These are phyloP conservation scores for Agelas oroides DNA, from an alignment of 37 sponge, comb jelly and placozoan genomes.

Conservation along the genomic window DNA sequence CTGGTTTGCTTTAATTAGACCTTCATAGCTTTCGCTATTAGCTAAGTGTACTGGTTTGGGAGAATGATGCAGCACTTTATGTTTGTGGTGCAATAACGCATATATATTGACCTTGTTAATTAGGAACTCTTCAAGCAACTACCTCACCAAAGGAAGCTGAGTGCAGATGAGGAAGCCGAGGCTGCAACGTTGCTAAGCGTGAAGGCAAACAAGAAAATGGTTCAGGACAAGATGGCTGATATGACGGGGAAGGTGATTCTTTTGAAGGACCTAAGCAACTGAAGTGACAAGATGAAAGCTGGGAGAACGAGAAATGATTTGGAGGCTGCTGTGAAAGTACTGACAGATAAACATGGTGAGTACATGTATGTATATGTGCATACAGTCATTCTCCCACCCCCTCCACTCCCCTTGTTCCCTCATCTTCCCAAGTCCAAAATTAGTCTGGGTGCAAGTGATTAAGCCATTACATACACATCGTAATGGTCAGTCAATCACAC, in stretches of 20 bases:
- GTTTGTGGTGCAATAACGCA: too few species aligned
- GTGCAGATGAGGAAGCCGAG: slow-evolving; percentile 8
- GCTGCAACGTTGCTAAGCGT: slow-evolving; percentile 12
- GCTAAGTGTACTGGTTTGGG: too few species aligned
- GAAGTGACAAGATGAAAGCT: not conserved
- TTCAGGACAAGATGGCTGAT: not conserved
- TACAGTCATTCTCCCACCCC: too few species aligned
- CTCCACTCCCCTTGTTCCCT: too few species aligned
- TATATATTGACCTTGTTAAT: too few species aligned
- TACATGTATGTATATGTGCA: slow-evolving; percentile 4
- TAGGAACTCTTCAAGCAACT: slow-evolving; percentile 33
- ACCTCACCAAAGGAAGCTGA: slow-evolving; percentile 40
- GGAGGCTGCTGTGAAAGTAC: not conserved
- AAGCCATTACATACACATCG: too few species aligned
- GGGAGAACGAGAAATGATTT: slow-evolving; percentile 29
- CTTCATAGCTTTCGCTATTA: too few species aligned
- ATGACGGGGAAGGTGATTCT: slow-evolving; percentile 33
- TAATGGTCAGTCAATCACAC: too few species aligned
- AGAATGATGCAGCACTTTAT: too few species aligned
- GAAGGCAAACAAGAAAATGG: slow-evolving; percentile 36
- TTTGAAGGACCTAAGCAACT: slow-evolving; percentile 31
- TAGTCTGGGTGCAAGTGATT: too few species aligned
- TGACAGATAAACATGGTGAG: slow-evolving; percentile 35
- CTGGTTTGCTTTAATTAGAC: too few species aligned
- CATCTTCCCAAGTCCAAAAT: too few species aligned